Conservation (phyloP, 2,888 invertebrate genomes). For the Nomada ruficornis region DNA sequence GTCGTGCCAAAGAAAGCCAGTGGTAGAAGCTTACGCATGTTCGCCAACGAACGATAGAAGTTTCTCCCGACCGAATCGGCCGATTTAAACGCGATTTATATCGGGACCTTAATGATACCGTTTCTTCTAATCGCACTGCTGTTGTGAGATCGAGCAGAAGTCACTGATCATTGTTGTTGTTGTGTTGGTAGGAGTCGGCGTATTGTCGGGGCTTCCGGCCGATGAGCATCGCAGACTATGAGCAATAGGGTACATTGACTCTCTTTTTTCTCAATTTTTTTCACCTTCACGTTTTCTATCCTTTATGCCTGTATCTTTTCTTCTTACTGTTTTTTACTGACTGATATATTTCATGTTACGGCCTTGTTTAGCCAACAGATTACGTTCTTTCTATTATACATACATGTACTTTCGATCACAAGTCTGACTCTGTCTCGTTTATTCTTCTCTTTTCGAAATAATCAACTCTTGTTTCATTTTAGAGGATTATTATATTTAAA, state of each 20-base stretch:
- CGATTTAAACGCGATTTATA: neutral
- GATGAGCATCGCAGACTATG: conserved; percentile 83
- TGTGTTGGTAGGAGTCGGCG: conserved; percentile 83
- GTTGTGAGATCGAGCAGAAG: conserved; percentile 39
- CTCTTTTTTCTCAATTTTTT: conserved; percentile 73
- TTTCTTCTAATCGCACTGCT: conserved; percentile 56
- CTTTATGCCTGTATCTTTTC: conserved; percentile 55
- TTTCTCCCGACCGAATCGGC: neutral
- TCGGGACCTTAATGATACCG: conserved; percentile 38
- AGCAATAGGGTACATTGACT: conserved; percentile 83
- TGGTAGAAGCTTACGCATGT: no score
- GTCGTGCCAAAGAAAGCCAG: neutral
- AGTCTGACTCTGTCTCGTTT: conserved; percentile 8
- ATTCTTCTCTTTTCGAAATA: conserved; percentile 23
- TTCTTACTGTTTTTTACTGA: conserved; percentile 51
- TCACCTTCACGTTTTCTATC: conserved; percentile 41
- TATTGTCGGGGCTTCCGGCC: conserved; percentile 81
- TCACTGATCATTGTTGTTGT: conserved; percentile 78
- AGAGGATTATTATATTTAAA: conserved; percentile 6
- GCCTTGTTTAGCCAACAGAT: conserved; percentile 46
- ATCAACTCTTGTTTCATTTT: neutral
- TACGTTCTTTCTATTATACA: conserved; percentile 8
- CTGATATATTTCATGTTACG: conserved; percentile 40
- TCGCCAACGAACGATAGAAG: neutral
- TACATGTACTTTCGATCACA: no score